Conservation (phyloP, 2,797 vertebrate genomes). For the Coendou prehensilis region DNA sequence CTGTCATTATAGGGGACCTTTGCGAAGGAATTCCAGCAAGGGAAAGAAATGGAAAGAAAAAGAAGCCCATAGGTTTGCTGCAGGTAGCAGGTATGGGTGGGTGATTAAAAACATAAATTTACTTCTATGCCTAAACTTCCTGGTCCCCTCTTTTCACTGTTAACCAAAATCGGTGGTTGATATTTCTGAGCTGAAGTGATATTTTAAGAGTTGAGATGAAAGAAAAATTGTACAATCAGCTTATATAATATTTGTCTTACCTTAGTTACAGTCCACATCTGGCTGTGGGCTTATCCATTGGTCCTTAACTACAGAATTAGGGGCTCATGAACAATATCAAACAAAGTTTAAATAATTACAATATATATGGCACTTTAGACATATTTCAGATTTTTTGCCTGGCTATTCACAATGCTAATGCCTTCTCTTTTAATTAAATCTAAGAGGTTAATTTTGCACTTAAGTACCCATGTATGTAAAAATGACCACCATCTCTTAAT, state of each 20-base stretch:
- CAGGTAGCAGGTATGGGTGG: conserved; percentile 91
- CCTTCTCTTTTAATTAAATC: conserved; percentile 15
- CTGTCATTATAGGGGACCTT: conserved; percentile 88
- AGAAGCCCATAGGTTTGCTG: conserved; percentile 88
- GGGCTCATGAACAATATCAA: background rate
- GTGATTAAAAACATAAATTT: conserved; percentile 12
- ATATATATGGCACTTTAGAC: background rate
- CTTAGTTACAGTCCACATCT: background rate
- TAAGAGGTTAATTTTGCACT: conserved; percentile 23
- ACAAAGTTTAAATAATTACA: background rate
- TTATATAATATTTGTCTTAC: background rate
- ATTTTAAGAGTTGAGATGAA: background rate
- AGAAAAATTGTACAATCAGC: background rate
- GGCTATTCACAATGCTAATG: background rate
- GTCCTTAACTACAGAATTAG: conserved; percentile 28
- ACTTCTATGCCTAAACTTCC: background rate
- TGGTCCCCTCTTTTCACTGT: background rate
- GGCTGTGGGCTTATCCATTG: background rate
- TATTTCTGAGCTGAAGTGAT: background rate
- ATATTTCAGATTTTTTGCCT: conserved; percentile 3
- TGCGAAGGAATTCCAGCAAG: conserved; percentile 89
- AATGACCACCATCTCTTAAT: background rate
- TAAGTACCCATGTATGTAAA: background rate
- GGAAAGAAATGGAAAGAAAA: conserved; percentile 90
- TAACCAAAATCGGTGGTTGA: background rate